Evolutionary conservation across 1,140 invertebrate genomes (phyloP), one percentile per base, ranked within the genome.

Genomic region (Procambarus clarkii): DNA sequence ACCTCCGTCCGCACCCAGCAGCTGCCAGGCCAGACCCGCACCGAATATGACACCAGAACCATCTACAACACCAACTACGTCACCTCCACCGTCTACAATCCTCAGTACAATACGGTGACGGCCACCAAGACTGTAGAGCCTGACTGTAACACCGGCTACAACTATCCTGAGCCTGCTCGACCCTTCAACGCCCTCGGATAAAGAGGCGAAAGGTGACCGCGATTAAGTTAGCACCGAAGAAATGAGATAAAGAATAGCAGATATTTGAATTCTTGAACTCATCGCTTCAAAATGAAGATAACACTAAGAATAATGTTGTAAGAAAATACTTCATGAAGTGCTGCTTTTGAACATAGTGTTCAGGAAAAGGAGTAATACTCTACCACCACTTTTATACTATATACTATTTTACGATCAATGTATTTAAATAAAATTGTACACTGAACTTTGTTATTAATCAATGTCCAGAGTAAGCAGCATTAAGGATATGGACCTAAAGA

Each of bases 41-140:
- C 88, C 7, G 46, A 83, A 34, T 90, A 78, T 71, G 24, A 60
- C 18, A 90, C 88, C 2, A 90, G 44, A 34, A 84, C 71, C 71
- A 80, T 90, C 34, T 84, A 77, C 69, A 90, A 84, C 54, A 90
- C 88, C 48, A 90, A 90, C 71, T 90, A 90, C 74, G 88, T 90
- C n/a, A 90, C 88, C 48, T 90, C 88, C 50, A 90, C 88, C 11
- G 71, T 74, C 13, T 83, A 54, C 88, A 84, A 58, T 7, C 45
- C 21, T 9, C 80, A 78, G 82, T 44, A 24, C 80, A 90, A 90
- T 71, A 90, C 88, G 9, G 78, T 90, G 5, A 77, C 69, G 0
- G 71, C 80, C 48, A 90, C 88, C 24, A 45, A 18, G 11, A 90
- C 88, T 24, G 13, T 60, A 11, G n/a, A 76, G 15, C 69, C 81